Conservation (phyloP, 2,797 vertebrate genomes). For the Malurus splendens region DNA sequence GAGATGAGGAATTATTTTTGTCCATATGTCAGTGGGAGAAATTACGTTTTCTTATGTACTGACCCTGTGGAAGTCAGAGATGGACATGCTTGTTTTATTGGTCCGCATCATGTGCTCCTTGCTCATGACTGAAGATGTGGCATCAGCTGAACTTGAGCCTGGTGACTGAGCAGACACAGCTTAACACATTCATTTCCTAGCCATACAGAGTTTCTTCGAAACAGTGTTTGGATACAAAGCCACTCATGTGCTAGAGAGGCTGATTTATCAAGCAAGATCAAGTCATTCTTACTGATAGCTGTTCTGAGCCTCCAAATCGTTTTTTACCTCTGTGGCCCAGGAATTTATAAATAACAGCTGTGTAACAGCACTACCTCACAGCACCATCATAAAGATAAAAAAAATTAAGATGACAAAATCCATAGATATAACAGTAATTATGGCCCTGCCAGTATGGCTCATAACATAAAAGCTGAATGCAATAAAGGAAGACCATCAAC, state of each 20-base stretch:
- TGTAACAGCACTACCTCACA: not conserved
- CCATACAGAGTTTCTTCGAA: not conserved
- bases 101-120: not conserved
- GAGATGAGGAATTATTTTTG: slow-evolving; percentile 3
- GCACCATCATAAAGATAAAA: not conserved
- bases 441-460: not conserved
- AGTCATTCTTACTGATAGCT: not conserved
- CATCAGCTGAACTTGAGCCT: not conserved
- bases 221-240: not conserved
- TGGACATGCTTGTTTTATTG: not conserved
- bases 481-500: not conserved
- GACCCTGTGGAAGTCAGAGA: not conserved
- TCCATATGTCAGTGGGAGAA: not conserved
- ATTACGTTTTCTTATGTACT: not conserved
- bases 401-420: not conserved
- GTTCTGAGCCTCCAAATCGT: not conserved
- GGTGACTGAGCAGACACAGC: not conserved
- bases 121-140: not conserved
- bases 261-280: not conserved
- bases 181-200: not conserved
- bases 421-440: not conserved
- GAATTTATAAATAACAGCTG: not conserved
- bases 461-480: not conserved
- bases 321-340: not conserved
- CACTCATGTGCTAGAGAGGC: not conserved